Conservation (phyloP, 2,797 vertebrate genomes). For the Streptopelia turtur region DNA sequence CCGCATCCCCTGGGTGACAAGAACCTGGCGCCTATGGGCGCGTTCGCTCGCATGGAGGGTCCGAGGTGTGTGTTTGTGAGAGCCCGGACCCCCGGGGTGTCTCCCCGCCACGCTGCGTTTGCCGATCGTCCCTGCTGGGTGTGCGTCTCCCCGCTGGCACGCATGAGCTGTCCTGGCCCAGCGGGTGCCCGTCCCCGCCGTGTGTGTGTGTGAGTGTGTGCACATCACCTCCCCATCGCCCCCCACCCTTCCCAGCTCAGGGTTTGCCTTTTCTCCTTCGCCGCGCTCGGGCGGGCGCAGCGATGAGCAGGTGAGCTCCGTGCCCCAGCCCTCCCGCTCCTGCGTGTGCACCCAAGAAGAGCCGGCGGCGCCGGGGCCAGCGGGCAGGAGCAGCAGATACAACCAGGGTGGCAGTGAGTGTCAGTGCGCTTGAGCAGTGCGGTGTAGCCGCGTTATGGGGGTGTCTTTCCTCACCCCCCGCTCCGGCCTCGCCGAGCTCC, state of each 20-base stretch:
- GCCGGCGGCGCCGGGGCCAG: accelerated
- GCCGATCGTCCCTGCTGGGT: not conserved
- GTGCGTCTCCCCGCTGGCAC: not conserved
- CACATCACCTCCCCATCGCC: not conserved
- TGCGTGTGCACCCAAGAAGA: not conserved
- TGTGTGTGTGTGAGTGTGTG: not conserved
- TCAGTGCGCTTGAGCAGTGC: not conserved
- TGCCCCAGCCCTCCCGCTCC: not conserved
- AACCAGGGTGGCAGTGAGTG: not conserved
- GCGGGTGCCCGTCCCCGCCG: accelerated
- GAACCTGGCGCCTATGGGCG: not conserved
- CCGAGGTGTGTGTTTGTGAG: not conserved
- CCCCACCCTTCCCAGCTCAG: not conserved
- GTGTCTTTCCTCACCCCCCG: not conserved
- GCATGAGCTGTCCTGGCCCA: not conserved
- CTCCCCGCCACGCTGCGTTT: accelerated
- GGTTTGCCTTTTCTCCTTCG: not conserved
- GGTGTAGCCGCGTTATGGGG: accelerated
- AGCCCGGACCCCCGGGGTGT: not conserved
- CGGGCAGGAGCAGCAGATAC: not conserved
- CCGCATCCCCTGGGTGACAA: not conserved
- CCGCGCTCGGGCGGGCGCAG: not conserved
- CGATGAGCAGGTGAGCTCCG: not conserved
- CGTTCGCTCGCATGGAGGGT: not conserved
- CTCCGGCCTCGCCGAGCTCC: not conserved